Evolutionary conservation across 2,888 invertebrate genomes (phyloP).

Genomic region (Agrilus cyanescens): DNA sequence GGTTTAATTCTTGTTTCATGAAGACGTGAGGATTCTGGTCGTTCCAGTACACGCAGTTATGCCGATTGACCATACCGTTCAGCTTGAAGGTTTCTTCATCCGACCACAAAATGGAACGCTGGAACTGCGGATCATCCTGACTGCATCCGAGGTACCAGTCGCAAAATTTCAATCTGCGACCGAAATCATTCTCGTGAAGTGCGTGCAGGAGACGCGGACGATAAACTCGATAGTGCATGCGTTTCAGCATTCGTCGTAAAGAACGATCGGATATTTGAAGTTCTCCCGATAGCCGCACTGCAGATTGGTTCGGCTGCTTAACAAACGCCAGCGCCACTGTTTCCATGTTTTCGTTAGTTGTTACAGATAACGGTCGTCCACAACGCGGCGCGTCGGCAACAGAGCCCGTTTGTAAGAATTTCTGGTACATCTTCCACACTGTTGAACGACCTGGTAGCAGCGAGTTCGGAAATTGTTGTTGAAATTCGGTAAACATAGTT

Average conservation of each 20-base stretch:
- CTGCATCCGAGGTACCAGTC: constrained; percentile 13
- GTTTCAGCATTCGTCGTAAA: background rate
- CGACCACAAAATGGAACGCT: constrained; percentile 14
- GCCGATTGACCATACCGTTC: constrained; percentile 19
- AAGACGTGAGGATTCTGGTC: constrained; percentile 14
- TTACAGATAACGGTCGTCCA: too few relatives aligned
- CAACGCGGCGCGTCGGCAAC: too few relatives aligned
- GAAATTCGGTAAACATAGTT: too few relatives aligned
- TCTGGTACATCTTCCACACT: too few relatives aligned
- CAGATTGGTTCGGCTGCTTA: background rate
- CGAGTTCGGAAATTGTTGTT: too few relatives aligned
- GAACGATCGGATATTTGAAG: constrained; percentile 4
- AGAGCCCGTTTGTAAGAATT: too few relatives aligned
- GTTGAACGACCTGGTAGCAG: too few relatives aligned
- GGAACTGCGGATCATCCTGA: constrained; percentile 10
- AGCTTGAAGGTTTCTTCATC: constrained; percentile 20
- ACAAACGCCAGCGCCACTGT: too few relatives aligned
- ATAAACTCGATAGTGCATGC: constrained; percentile 5
- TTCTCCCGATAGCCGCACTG: constrained; percentile 1
- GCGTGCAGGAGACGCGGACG: constrained; percentile 14
- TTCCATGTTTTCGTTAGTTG: too few relatives aligned
- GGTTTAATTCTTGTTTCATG: constrained; percentile 13
- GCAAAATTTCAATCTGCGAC: constrained; percentile 15
- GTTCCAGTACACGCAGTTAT: constrained; percentile 15
- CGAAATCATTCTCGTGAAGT: constrained; percentile 10